phyloP scores from a whole-genome alignment of 2,797 vertebrate genomes.

The Spheniscus humboldti region DNA sequence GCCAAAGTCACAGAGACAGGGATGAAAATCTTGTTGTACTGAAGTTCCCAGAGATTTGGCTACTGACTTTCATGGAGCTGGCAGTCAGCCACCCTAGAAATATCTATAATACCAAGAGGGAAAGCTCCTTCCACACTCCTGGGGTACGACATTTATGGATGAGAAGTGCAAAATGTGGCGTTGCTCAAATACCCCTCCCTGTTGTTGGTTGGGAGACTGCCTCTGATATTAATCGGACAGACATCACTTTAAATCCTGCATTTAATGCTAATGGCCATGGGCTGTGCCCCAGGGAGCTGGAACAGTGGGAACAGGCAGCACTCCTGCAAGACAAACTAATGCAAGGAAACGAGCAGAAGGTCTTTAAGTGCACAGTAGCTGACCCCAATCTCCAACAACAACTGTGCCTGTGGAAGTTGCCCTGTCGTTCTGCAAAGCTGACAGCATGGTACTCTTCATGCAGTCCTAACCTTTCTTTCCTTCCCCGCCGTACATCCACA shows the following conservation, averaged over 20 bases:
- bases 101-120: not conserved
- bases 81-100: not conserved
- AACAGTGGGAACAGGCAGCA: not conserved
- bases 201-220: not conserved
- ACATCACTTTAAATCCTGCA: not conserved
- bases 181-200: not conserved
- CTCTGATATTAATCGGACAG: not conserved
- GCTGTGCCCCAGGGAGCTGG: not conserved
- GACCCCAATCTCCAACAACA: rapidly evolving
- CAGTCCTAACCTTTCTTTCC: not conserved
- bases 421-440: not conserved
- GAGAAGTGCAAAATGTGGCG: not conserved
- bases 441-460: not conserved
- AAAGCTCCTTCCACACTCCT: not conserved
- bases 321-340: not conserved
- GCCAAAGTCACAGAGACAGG: not conserved
- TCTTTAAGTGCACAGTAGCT: not conserved
- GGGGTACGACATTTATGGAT: rapidly evolving
- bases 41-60: not conserved
- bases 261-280: not conserved
- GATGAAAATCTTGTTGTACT: not conserved
- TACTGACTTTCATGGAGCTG: not conserved
- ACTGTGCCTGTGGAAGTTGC: not conserved
- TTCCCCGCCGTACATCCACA: rapidly evolving
- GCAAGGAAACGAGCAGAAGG: not conserved